phyloP scores from a whole-genome alignment of 2,113 vertebrate genomes.

The Neotragus moschatus region DNA sequence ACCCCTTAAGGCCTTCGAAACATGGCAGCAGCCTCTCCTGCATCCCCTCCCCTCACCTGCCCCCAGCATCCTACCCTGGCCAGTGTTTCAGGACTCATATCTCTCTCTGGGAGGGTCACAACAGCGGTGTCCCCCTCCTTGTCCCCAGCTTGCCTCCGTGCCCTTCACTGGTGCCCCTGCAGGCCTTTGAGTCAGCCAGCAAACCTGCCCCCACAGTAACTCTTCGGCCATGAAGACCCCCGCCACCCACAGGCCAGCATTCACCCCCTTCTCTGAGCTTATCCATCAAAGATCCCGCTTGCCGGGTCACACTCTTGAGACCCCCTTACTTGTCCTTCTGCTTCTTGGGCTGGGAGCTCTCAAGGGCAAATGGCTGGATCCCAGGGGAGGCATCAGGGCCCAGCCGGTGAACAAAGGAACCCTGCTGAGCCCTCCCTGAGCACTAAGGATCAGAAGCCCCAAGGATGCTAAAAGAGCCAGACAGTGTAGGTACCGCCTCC shows the following conservation, averaged over 20 bases:
- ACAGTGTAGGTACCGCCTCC: no score
- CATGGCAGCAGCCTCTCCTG: not conserved
- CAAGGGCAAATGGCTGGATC: not conserved
- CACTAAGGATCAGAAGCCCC: not conserved
- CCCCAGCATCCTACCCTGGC: not conserved
- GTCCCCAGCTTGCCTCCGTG: not conserved
- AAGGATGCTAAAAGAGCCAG: not conserved
- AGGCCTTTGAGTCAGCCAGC: not conserved
- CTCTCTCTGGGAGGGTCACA: not conserved
- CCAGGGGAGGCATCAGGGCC: not conserved
- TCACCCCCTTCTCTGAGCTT: not conserved
- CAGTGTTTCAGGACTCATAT: not conserved
- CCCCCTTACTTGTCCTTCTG: not conserved
- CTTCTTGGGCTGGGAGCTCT: not conserved
- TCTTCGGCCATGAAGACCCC: not conserved
- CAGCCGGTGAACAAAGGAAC: not conserved
- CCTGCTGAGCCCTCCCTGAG: not conserved
- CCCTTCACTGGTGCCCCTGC: not conserved
- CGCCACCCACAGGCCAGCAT: not conserved
- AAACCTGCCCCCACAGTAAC: not conserved
- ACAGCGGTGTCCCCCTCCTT: not conserved
- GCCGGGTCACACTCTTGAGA: accelerated
- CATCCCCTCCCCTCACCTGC: not conserved
- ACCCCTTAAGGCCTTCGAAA: not conserved
- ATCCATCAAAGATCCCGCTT: not conserved